A percentile compares a stretch with the other conserved stretches of the same genome.
phyloP scores from a whole-genome alignment of 2,113 vertebrate genomes.

The Etia nguti region DNA sequence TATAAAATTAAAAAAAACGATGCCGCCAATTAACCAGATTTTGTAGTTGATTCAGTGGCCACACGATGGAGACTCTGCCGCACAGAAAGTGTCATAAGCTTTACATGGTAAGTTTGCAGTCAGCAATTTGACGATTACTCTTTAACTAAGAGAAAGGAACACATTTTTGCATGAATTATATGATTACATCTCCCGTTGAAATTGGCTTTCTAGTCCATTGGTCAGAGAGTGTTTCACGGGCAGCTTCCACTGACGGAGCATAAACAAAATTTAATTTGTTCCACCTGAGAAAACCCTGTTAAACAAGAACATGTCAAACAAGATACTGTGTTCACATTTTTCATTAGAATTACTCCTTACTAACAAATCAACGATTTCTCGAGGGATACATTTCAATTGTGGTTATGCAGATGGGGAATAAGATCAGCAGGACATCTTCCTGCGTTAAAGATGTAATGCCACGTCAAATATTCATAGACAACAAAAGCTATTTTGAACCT shows the following conservation, averaged over 20 bases:
- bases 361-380: background rate
- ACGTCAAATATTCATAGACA: background rate
- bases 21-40: background rate
- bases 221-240: background rate
- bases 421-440: background rate
- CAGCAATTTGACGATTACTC: background rate
- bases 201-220: slow-evolving; percentile 12
- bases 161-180: slow-evolving; percentile 9
- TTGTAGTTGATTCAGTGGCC: slow-evolving; percentile 41
- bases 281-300: slow-evolving; percentile 11
- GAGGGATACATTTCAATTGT: background rate
- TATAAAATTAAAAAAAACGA: background rate
- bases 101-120: background rate
- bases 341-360: background rate
- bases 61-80: slow-evolving; percentile 57
- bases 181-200: slow-evolving; percentile 28
- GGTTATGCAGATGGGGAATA: background rate
- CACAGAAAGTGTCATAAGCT: background rate
- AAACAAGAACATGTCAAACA: slow-evolving; percentile 12
- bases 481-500: background rate
- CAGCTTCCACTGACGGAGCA: background rate
- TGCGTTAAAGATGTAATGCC: background rate
- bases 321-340: background rate
- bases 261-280: slow-evolving; percentile 43
- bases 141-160: background rate